phyloP scores from a whole-genome alignment of 37 sponge, comb jelly and placozoan species.

The Ianthella basta region DNA sequence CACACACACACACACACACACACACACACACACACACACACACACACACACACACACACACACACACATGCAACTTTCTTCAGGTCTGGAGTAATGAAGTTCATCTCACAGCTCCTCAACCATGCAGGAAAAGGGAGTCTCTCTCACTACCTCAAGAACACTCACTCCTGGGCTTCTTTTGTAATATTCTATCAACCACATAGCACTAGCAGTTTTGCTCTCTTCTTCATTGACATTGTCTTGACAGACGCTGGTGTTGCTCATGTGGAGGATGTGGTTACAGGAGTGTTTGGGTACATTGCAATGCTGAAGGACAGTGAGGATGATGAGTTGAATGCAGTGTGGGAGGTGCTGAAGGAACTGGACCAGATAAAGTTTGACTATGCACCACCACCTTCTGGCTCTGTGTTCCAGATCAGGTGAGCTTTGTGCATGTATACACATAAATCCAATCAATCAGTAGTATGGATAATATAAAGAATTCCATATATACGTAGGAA shows the following conservation, averaged over 20 bases:
- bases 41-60: too few relatives aligned
- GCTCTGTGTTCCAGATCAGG: too few relatives aligned
- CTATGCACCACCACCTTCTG: slow-evolving; percentile 14
- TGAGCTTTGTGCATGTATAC: too few relatives aligned
- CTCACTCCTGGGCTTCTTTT: slow-evolving; percentile 25
- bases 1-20: too few relatives aligned
- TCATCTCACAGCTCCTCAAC: slow-evolving; percentile 51
- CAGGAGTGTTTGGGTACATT: slow-evolving; percentile 39
- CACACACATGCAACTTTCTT: too few relatives aligned
- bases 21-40: too few relatives aligned
- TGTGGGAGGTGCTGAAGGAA: slow-evolving; percentile 38
- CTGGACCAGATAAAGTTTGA: slow-evolving; percentile 38
- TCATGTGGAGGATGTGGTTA: slow-evolving; percentile 44
- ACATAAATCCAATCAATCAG: too few relatives aligned
- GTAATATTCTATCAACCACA: slow-evolving; percentile 27
- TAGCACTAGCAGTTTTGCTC: slow-evolving; percentile 41
- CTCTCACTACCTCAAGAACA: slow-evolving; percentile 19
- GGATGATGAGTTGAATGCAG: background rate
- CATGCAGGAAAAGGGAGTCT: slow-evolving; percentile 59
- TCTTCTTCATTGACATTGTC: slow-evolving; percentile 28
- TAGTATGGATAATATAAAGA: too few relatives aligned
- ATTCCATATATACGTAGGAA: too few relatives aligned
- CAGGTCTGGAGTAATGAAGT: too few relatives aligned
- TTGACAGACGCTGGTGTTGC: slow-evolving; percentile 48
- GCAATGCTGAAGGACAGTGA: slow-evolving; percentile 8